These are phyloP conservation scores for Leucophenga montana DNA, from an alignment of 2,888 invertebrate species.

Conservation along the genomic window DNA sequence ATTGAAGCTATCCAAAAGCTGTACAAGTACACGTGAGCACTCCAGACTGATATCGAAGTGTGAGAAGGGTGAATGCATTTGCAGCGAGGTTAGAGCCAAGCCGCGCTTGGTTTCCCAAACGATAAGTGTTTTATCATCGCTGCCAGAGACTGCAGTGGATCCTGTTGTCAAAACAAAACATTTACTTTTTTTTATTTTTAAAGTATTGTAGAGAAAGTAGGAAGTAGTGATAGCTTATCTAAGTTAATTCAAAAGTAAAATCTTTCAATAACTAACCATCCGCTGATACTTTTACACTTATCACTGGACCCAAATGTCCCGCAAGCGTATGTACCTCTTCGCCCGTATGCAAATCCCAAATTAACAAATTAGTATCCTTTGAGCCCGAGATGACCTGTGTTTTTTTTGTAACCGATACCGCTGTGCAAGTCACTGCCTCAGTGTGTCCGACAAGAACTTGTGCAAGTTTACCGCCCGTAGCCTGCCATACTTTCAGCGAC, in stretches of 20 bases:
- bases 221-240: too few species aligned
- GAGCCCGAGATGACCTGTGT: constrained; percentile 89
- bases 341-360: constrained; percentile 91
- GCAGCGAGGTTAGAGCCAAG: constrained; percentile 82
- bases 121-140: constrained; percentile 88
- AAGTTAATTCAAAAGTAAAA: too few species aligned
- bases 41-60: constrained; percentile 88
- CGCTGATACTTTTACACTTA: constrained; percentile 87
- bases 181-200: too few species aligned
- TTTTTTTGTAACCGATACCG: constrained; percentile 87
- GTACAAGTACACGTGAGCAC: constrained; percentile 85
- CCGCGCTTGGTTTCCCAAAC: constrained; percentile 94
- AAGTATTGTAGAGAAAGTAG: too few species aligned
- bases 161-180: constrained; percentile 57
- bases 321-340: constrained; percentile 85
- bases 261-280: constrained; percentile 77
- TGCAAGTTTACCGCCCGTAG: constrained; percentile 89
- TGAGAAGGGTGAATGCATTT: constrained; percentile 83
- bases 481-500: constrained; percentile 95
- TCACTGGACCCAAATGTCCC: constrained; percentile 87
- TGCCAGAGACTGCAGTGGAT: constrained; percentile 74
- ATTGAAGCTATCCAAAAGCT: constrained; percentile 83
- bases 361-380: constrained; percentile 86
- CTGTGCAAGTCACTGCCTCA: constrained; percentile 89
- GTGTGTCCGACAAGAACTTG: constrained; percentile 94